Evolutionary conservation across 2,797 vertebrate genomes (phyloP).

Genomic region (Tokudaia muenninki): DNA sequence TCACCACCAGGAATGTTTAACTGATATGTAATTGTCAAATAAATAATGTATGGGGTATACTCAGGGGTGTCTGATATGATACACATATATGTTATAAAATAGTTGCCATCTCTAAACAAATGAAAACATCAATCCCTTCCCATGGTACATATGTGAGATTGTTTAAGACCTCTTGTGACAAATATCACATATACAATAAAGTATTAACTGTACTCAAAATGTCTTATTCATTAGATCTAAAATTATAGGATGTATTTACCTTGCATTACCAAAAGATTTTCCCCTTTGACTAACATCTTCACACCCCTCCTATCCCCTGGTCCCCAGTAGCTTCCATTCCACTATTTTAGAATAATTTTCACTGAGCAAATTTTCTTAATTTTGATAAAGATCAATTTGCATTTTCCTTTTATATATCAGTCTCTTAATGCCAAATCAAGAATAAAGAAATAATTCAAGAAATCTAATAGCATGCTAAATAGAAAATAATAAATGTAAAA

Average conservation of each 20-base stretch:
- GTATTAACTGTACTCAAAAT: not conserved
- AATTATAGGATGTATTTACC: not conserved
- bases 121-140: not conserved
- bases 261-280: not conserved
- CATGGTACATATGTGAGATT: not conserved
- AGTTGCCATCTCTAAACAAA: not conserved
- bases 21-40: not conserved
- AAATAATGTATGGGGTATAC: not conserved
- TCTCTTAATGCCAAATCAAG: not conserved
- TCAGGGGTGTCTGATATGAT: not conserved
- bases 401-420: not conserved
- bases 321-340: not conserved
- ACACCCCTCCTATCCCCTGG: not conserved
- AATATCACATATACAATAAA: not conserved
- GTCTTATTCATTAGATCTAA: not conserved
- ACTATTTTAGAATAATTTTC: not conserved
- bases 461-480: not conserved
- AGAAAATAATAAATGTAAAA: not conserved
- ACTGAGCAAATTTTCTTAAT: not conserved
- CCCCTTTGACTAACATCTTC: not conserved
- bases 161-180: not conserved
- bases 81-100: not conserved
- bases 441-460: constrained; percentile 6
- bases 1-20: not conserved
- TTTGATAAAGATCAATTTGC: not conserved